Base-by-base conservation (phyloP, 92 coral and sea anemone genomes). In the Scolanthus callimorphus region DNA sequence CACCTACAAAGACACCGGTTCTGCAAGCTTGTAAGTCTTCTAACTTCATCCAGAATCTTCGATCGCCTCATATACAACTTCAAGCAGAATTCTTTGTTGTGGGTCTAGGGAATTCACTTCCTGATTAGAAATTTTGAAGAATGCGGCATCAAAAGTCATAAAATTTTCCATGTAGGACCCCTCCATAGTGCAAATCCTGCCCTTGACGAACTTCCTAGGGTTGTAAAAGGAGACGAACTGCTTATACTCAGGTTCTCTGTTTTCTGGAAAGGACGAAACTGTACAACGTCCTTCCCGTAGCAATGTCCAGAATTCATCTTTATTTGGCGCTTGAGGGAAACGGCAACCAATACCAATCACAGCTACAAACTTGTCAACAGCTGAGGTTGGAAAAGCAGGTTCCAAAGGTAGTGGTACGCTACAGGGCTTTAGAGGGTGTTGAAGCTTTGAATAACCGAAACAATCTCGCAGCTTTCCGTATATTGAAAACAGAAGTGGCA, bases 1-100 rank as follows among this genome's bases (percentile, higher is more conserved):
- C 76, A 17, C 96, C 96, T 2, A 78, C 86, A 62, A 83, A 88
- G 4, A 88, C 90, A 31, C 96, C 96, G 17, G 96, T 88, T 51
- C 51, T 62, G 50, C 86, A 69, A 10, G 49, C 34, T 52, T 83
- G 96, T 1, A 88, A 67, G 51, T 88, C 96, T 25, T 88, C 87
- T 3, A 88, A 73, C 11, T 63, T 57, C 50, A 83, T 56, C 96
- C 96, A 0, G 96, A 84, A 29, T 87, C 95, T 72, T 87, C 96
- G 26, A 83, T 88, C 12, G 96, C 96, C 31, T 88, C 96, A 54
- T 83, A 88, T 17, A 78, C 90, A 17, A 84, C 86, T 45, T 88
- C 80, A 2, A 88, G 64, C 11, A 83, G 70, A 24, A 88, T 61
- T 51, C 90, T 39, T 34, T 88, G 96, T 41, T 83, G 96, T 1